Percentiles rank a stretch among this genome's conserved stretches.
Evolutionary conservation across 2,888 invertebrate species (phyloP).

Genomic region (Diaperis boleti): DNA sequence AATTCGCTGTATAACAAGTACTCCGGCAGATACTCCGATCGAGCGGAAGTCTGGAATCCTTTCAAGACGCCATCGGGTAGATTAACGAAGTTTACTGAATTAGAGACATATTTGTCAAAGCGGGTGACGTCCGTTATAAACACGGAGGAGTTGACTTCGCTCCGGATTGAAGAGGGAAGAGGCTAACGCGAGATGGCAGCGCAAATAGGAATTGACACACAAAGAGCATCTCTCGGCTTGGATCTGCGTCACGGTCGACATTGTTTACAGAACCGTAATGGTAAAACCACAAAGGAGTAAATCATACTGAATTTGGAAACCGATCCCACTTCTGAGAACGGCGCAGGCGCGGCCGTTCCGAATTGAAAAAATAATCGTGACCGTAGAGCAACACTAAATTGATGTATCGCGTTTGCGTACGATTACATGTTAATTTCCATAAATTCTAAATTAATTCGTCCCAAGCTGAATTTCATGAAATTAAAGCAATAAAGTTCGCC

Average conservation of each 20-base stretch:
- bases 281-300: too few species aligned
- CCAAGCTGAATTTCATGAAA: constrained; percentile 20
- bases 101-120: constrained; percentile 27
- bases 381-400: not conserved
- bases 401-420: not conserved
- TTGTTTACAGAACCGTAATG: too few species aligned
- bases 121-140: constrained; percentile 19
- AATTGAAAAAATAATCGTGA: not conserved
- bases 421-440: constrained; percentile 33
- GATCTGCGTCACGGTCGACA: not conserved
- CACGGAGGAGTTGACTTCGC: constrained; percentile 30
- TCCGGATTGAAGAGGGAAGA: constrained; percentile 36
- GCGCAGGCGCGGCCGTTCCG: too few species aligned
- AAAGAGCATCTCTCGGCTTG: constrained; percentile 14
- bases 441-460: constrained; percentile 21
- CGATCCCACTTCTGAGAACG: too few species aligned
- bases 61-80: constrained; percentile 7
- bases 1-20: too few species aligned
- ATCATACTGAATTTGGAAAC: too few species aligned
- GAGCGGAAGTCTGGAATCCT: too few species aligned
- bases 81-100: constrained; percentile 33
- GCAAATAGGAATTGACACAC: constrained; percentile 43
- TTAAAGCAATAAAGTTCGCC: constrained; percentile 26
- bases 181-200: constrained; percentile 38
- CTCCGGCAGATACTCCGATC: too few species aligned